These are phyloP conservation scores for Fragum whitleyi DNA, from an alignment of 2,888 invertebrate genomes.

Conservation along the genomic window DNA sequence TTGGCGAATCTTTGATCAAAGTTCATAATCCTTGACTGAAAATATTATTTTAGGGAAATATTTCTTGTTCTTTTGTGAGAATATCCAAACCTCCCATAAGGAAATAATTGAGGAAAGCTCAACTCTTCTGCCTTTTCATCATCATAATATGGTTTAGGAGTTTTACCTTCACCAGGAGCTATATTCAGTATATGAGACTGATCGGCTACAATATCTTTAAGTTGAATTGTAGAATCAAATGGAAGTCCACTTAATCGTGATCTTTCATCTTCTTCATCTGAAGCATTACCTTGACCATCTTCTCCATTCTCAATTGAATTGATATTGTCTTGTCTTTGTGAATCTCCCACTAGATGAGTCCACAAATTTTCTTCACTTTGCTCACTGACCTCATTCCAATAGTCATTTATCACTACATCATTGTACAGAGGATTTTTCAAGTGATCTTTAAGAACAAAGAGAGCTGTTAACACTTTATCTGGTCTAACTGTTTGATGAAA, in stretches of 20 bases:
- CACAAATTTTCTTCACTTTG: conserved; percentile 24
- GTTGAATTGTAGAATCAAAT: conserved; percentile 46
- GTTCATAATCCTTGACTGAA: conserved; percentile 41
- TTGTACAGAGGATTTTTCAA: conserved; percentile 44
- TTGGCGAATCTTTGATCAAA: conserved; percentile 54
- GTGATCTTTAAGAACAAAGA: conserved; percentile 40
- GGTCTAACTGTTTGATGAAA: conserved; percentile 36
- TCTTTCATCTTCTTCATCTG: conserved; percentile 31
- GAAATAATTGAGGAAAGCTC: conserved; percentile 48
- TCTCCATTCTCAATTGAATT: not conserved
- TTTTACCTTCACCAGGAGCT: conserved; percentile 56
- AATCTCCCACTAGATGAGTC: conserved; percentile 2
- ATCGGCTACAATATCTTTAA: conserved; percentile 44
- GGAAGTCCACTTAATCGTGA: conserved; percentile 40
- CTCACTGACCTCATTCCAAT: conserved; percentile 31
- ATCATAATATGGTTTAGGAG: conserved; percentile 3
- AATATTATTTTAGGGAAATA: conserved; percentile 49
- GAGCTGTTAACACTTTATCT: conserved; percentile 43
- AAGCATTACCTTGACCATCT: not conserved
- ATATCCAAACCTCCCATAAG: conserved; percentile 44
- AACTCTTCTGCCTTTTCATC: conserved; percentile 49
- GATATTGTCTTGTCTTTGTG: not conserved
- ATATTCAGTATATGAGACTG: conserved; percentile 16
- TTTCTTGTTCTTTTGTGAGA: conserved; percentile 25
- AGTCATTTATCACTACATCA: conserved; percentile 46